Percentiles rank a stretch among this genome's conserved stretches.
Conservation (phyloP, 2,888 invertebrate genomes). For the Cosmia trapezina region DNA sequence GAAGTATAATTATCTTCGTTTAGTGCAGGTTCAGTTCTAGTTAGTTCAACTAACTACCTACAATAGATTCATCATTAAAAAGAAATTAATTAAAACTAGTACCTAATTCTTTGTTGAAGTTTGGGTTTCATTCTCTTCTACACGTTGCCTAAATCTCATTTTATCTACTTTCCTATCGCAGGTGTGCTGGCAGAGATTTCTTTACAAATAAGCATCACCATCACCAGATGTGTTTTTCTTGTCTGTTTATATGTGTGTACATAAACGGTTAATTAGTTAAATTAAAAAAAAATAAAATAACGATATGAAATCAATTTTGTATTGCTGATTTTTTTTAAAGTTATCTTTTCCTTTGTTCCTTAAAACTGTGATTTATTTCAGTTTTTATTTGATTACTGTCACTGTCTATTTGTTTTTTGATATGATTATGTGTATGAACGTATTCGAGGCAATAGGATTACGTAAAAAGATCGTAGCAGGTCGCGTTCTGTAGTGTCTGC, state of each 20-base stretch:
- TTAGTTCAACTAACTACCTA: neutral
- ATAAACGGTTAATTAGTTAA: neutral
- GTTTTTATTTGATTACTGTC: neutral
- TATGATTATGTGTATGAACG: no score
- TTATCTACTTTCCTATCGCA: neutral
- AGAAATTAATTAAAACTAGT: neutral
- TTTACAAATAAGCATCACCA: neutral
- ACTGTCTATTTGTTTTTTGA: neutral
- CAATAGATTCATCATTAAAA: neutral
- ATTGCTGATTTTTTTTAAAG: no score
- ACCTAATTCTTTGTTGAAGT: neutral
- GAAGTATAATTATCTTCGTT: neutral
- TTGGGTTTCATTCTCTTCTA: neutral
- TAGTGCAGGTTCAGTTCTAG: neutral
- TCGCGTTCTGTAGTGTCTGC: no score
- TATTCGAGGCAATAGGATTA: no score
- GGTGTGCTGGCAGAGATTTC: neutral
- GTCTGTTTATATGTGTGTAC: no score
- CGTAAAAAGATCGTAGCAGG: no score
- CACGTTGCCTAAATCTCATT: neutral
- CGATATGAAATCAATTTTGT: no score
- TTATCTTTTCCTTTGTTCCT: neutral
- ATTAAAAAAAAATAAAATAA: no score
- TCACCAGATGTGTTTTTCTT: neutral
- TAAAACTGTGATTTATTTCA: neutral